These are phyloP conservation scores for Euproctis similis DNA, from an alignment of 2,888 invertebrate genomes.

Conservation along the genomic window DNA sequence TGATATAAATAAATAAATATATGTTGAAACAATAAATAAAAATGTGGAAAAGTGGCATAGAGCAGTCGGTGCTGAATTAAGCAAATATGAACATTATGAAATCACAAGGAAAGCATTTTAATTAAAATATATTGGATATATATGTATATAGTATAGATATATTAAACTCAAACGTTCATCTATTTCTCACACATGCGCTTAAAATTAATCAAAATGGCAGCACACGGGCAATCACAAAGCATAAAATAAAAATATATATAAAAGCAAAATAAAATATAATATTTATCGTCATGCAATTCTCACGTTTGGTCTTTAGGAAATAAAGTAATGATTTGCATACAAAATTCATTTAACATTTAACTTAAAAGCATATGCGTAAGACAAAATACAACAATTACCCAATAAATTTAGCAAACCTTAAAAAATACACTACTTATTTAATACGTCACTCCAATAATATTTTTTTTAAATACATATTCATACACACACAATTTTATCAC, in stretches of 20 bases:
- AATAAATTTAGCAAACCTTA: conserved; percentile 74
- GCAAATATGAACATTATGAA: conserved; percentile 71
- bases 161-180: conserved; percentile 36
- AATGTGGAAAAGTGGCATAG: conserved; percentile 34
- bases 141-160: conserved; percentile 25
- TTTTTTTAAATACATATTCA: conserved; percentile 18
- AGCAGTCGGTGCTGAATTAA: conserved; percentile 61
- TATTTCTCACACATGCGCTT: conserved; percentile 73
- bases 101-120: conserved; percentile 67
- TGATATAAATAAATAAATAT: too few relatives aligned
- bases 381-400: conserved; percentile 58
- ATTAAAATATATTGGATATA: conserved; percentile 35
- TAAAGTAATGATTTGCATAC: conserved; percentile 42
- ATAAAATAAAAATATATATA: too few relatives aligned
- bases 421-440: conserved; percentile 43
- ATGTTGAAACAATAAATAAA: conserved; percentile 26
- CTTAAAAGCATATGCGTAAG: conserved; percentile 45
- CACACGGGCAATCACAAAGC: conserved; percentile 48
- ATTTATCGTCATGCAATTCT: conserved; percentile 66
- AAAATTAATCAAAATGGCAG: conserved; percentile 52
- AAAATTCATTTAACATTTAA: conserved; percentile 30
- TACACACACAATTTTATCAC: conserved; percentile 20
- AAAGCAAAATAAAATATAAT: conserved; percentile 52
- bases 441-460: conserved; percentile 53
- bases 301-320: conserved; percentile 75